phyloP scores from a whole-genome alignment of 2,113 vertebrate genomes.

The Rynchops niger region DNA sequence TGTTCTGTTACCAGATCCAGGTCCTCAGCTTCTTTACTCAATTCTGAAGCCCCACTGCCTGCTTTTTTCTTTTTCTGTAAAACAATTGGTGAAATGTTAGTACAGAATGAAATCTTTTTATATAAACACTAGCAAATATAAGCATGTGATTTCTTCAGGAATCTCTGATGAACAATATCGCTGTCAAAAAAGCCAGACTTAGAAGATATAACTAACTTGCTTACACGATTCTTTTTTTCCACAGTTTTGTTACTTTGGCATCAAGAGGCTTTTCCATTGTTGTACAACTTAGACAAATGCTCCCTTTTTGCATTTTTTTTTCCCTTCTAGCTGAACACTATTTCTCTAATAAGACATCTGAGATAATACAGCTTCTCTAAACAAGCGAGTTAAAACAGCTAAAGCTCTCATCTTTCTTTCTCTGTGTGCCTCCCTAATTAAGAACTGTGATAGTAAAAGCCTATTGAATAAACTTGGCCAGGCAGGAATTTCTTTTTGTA shows the following conservation, averaged over 20 bases:
- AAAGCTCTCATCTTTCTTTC: neutral
- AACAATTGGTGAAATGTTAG: neutral
- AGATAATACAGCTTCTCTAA: neutral
- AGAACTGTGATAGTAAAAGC: neutral
- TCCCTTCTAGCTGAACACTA: neutral
- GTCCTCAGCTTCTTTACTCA: slow-evolving; percentile 43
- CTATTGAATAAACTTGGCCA: neutral
- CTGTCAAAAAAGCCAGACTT: neutral
- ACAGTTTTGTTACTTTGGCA: neutral
- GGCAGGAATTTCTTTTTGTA: neutral
- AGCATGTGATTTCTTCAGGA: neutral
- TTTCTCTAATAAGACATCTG: neutral
- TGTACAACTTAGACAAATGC: neutral
- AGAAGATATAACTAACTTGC: neutral
- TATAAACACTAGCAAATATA: neutral
- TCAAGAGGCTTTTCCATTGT: neutral
- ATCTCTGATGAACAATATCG: neutral
- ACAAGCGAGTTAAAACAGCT: neutral
- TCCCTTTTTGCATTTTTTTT: neutral
- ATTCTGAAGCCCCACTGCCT: neutral
- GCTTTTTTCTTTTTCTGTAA: slow-evolving; percentile 66
- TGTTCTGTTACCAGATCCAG: slow-evolving; percentile 86
- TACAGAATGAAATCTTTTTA: neutral
- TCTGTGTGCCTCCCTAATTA: neutral
- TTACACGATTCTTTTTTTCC: neutral